Evolutionary conservation across 2,888 invertebrate genomes (phyloP).

Genomic region (Parnassius mnemosyne): DNA sequence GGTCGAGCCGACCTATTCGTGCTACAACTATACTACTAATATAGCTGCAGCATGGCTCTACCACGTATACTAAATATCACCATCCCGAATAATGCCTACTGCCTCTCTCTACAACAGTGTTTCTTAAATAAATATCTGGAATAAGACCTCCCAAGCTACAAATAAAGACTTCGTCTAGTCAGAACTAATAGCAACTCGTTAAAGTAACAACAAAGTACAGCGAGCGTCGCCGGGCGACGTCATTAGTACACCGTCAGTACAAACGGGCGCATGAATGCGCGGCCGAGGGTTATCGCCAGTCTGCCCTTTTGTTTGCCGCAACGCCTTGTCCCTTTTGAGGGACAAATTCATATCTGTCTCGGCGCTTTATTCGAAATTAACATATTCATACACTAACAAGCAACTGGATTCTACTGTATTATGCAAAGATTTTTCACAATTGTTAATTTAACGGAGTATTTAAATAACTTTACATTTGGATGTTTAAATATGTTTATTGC

Average conservation of each 20-base stretch:
- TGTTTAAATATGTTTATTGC: too few relatives aligned
- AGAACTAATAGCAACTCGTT: conserved; percentile 24
- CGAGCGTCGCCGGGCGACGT: conserved; percentile 48
- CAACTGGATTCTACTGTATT: too few relatives aligned
- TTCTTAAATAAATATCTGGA: background rate
- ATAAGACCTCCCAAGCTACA: conserved; percentile 18
- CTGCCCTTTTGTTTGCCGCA: conserved; percentile 20
- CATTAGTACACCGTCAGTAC: conserved; percentile 48
- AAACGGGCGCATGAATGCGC: conserved; percentile 17
- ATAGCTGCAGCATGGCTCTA: too few relatives aligned
- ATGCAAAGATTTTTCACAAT: too few relatives aligned
- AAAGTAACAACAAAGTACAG: conserved; percentile 35
- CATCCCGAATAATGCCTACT: too few relatives aligned
- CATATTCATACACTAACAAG: conserved; percentile 7
- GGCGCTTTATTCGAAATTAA: conserved; percentile 16
- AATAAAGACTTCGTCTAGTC: conserved; percentile 14
- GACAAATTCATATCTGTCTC: conserved; percentile 19
- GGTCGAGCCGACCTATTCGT: too few relatives aligned
- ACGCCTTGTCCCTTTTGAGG: conserved; percentile 19
- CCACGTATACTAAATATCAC: too few relatives aligned
- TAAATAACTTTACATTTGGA: too few relatives aligned
- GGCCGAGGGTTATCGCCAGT: conserved; percentile 18
- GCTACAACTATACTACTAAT: too few relatives aligned
- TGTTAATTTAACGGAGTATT: too few relatives aligned
- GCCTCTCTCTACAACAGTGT: too few relatives aligned